Evolutionary conservation across 2,888 invertebrate species (phyloP).

Genomic region (Pseudolycoriella hygida): DNA sequence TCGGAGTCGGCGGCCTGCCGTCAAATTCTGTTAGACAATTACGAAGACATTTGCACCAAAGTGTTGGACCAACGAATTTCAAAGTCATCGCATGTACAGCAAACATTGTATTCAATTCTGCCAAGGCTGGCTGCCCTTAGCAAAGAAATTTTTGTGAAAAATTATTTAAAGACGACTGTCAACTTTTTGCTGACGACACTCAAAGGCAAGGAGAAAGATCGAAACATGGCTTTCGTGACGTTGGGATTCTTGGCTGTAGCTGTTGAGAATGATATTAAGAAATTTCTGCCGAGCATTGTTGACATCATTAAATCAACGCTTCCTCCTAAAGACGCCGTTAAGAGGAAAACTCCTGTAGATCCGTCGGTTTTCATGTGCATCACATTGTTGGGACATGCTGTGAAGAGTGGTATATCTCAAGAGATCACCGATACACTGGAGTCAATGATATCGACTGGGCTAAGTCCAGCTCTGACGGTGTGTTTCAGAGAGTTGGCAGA

Average conservation of each 20-base stretch:
- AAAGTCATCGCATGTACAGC: conserved; percentile 67
- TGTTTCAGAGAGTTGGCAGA: conserved; percentile 79
- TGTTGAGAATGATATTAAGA: conserved; percentile 62
- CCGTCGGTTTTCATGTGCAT: conserved; percentile 88
- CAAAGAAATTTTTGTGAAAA: conserved; percentile 56
- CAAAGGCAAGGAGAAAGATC: conserved; percentile 67
- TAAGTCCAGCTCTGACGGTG: conserved; percentile 79
- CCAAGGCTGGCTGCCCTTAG: conserved; percentile 91
- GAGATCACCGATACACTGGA: conserved; percentile 76
- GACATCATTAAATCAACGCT: conserved; percentile 58
- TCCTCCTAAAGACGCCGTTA: conserved; percentile 61
- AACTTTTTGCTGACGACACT: conserved; percentile 58
- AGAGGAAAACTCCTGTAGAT: conserved; percentile 57
- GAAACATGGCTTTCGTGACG: conserved; percentile 74
- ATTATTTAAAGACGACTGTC: conserved; percentile 58
- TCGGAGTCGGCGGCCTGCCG: conserved; percentile 80
- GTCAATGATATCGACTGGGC: conserved; percentile 80
- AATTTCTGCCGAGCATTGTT: conserved; percentile 70
- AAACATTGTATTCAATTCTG: conserved; percentile 67
- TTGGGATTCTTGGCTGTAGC: conserved; percentile 83
- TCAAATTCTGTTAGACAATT: conserved; percentile 64
- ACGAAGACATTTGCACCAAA: conserved; percentile 57
- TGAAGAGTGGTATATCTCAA: conserved; percentile 54
- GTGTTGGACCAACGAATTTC: conserved; percentile 62
- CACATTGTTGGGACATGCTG: conserved; percentile 75